A percentile compares a stretch with the other conserved stretches of the same genome.
These are phyloP conservation scores for Harpagus bidentatus DNA, from an alignment of 2,113 vertebrate species.

Conservation along the genomic window DNA sequence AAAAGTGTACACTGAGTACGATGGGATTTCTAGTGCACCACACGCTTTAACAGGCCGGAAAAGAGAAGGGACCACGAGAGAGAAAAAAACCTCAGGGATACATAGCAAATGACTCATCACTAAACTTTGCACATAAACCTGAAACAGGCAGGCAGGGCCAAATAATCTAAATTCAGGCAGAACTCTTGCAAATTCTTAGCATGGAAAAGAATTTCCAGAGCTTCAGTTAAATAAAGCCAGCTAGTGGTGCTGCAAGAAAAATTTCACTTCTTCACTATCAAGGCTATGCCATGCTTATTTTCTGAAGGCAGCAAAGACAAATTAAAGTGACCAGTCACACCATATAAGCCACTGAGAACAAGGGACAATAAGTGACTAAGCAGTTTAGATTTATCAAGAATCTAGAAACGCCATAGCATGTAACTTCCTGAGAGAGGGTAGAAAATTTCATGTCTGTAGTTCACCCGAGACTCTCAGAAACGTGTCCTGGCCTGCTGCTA, in stretches of 20 bases:
- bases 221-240: background rate
- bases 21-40: background rate
- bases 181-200: background rate
- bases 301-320: background rate
- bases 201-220: background rate
- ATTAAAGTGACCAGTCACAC: background rate
- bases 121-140: background rate
- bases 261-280: background rate
- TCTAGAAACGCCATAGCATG: background rate
- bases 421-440: background rate
- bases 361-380: background rate
- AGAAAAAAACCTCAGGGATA: background rate
- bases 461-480: background rate
- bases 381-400: background rate
- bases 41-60: background rate
- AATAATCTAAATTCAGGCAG: background rate
- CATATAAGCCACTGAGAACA: accelerated
- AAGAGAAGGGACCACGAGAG: background rate
- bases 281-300: background rate
- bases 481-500: background rate
- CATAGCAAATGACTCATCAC: background rate
- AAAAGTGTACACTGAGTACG: background rate
- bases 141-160: background rate
- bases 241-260: background rate
- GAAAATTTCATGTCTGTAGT: background rate